Conservation (phyloP, 2,113 vertebrate species). For the Heterochromis multidens region DNA sequence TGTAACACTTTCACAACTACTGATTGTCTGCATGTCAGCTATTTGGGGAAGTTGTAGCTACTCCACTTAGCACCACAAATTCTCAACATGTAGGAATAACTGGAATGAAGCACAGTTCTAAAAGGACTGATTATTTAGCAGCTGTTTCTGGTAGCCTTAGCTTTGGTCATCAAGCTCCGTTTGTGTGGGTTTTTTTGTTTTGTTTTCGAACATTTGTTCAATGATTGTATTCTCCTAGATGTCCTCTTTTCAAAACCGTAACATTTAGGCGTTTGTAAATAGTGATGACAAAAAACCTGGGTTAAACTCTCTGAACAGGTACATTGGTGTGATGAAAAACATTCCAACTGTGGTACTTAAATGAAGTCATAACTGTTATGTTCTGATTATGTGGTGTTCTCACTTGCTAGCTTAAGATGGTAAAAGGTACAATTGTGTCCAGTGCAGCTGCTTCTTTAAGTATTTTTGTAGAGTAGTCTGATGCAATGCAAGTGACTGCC, state of each 20-base stretch:
- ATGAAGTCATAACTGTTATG: background rate
- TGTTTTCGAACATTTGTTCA: background rate
- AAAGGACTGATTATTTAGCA: background rate
- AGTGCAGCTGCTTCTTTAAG: background rate
- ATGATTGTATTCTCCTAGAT: background rate
- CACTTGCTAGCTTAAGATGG: background rate
- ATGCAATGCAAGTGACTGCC: background rate
- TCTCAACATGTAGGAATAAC: background rate
- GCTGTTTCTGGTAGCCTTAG: background rate
- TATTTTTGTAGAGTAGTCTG: background rate
- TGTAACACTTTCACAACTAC: background rate
- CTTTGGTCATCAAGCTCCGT: background rate
- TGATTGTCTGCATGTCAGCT: background rate
- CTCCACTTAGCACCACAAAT: background rate
- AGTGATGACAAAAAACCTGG: background rate
- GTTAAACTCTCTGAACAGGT: background rate
- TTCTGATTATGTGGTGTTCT: background rate
- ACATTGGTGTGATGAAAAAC: accelerated
- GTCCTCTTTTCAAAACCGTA: background rate
- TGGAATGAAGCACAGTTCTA: background rate
- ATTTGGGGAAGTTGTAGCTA: background rate
- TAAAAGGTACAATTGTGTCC: background rate
- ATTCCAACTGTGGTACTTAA: background rate
- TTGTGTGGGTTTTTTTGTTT: too few species aligned
- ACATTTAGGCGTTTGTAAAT: accelerated